These are phyloP conservation scores for Alligator sinensis DNA, from an alignment of 2,113 vertebrate species.

Conservation along the genomic window DNA sequence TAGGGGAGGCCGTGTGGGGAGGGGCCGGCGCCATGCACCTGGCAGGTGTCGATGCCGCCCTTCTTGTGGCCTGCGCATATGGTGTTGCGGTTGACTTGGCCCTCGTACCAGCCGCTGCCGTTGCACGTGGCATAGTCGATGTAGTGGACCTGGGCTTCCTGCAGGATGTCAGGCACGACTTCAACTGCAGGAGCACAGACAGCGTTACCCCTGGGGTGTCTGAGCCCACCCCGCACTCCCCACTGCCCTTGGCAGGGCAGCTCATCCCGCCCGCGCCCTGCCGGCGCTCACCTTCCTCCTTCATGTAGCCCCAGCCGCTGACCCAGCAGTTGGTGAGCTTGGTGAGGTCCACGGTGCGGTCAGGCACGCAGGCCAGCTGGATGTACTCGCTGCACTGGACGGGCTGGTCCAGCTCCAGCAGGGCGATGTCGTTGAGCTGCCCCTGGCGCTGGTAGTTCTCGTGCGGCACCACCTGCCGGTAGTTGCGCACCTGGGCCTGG, in stretches of 20 bases:
- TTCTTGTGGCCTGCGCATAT: background rate
- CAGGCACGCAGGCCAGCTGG: slow-evolving; percentile 51
- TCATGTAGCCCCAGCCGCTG: slow-evolving; percentile 44
- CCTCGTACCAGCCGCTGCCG: background rate
- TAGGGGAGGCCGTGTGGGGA: rapidly evolving
- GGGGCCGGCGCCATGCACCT: background rate
- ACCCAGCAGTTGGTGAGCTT: slow-evolving; percentile 26
- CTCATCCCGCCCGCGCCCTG: background rate
- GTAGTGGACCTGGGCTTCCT: background rate
- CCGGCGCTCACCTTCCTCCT: background rate
- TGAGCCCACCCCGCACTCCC: too few species aligned
- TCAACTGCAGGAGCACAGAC: background rate
- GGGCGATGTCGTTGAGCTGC: background rate
- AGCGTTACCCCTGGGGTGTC: background rate
- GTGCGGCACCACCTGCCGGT: slow-evolving; percentile 9
- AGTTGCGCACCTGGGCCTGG: background rate
- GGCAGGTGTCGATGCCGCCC: rapidly evolving
- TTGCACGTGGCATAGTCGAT: background rate
- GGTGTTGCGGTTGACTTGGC: background rate
- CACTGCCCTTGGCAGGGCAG: background rate
- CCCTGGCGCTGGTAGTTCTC: rapidly evolving
- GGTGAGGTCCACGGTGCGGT: rapidly evolving
- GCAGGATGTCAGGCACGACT: slow-evolving; percentile 7
- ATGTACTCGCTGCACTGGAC: slow-evolving; percentile 15
- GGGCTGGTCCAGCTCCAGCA: slow-evolving; percentile 37